These are phyloP conservation scores for Scomber colias DNA, from an alignment of 2,113 vertebrate genomes.

Conservation along the genomic window DNA sequence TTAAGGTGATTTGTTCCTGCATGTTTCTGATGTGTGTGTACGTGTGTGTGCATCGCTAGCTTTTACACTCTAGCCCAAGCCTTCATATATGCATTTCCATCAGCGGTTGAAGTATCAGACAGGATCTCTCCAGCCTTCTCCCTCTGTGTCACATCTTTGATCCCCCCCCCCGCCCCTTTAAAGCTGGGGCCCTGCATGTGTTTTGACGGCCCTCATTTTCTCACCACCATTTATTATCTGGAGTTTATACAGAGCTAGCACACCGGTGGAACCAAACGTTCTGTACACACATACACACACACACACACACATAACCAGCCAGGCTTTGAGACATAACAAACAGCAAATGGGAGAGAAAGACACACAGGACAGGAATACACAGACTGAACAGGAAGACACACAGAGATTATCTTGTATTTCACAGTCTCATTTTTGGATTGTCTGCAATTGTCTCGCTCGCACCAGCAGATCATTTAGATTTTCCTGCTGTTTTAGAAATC, in stretches of 20 bases:
- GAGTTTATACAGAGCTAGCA: constrained; percentile 43
- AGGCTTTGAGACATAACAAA: constrained; percentile 56
- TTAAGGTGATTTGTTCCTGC: neutral
- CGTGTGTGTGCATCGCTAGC: neutral
- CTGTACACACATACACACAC: constrained; percentile 25
- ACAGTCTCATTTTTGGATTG: neutral
- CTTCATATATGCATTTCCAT: constrained; percentile 18
- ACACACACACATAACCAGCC: constrained; percentile 35
- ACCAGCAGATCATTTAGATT: neutral
- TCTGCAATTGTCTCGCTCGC: neutral
- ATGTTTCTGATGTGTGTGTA: neutral
- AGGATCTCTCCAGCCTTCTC: constrained; percentile 20
- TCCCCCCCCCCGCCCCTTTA: constrained; percentile 5
- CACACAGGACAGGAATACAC: neutral
- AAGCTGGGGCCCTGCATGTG: constrained; percentile 27
- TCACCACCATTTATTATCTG: constrained; percentile 63
- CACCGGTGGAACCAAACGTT: constrained; percentile 45
- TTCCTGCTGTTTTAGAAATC: too few relatives aligned
- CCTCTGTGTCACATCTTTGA: constrained; percentile 43
- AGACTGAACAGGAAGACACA: constrained; percentile 18
- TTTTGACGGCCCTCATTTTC: constrained; percentile 71
- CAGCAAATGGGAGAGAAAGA: constrained; percentile 25
- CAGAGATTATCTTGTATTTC: neutral
- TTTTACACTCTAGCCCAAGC: neutral
- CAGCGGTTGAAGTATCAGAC: constrained; percentile 13